phyloP scores from a whole-genome alignment of 1,140 invertebrate genomes.

The Hesperophylax magnus region DNA sequence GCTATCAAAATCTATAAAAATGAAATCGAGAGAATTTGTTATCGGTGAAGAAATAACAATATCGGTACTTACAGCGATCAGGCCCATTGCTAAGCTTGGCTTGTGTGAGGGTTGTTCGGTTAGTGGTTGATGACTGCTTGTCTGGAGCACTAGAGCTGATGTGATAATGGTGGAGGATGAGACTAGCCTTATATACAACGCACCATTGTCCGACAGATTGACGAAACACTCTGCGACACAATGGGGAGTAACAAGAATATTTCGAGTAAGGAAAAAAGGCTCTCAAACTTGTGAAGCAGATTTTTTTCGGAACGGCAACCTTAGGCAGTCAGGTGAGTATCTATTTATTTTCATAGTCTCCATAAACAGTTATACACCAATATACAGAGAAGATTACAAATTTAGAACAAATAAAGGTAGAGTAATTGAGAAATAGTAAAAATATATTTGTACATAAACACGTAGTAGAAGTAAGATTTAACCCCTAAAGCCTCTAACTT shows the following conservation, averaged over 20 bases:
- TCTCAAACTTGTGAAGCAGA: conserved; percentile 6
- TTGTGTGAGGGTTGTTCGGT: conserved; percentile 8
- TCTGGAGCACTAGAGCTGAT: conserved; percentile 37
- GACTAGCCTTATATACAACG: conserved; percentile 48
- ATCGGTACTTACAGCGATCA: conserved; percentile 40
- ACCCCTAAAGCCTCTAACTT: no score
- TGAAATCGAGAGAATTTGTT: no score
- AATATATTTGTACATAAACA: no score
- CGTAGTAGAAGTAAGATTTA: no score
- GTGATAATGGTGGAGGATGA: conserved; percentile 41
- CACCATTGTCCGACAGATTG: conserved; percentile 22
- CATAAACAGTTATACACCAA: no score
- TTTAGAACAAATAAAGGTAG: no score
- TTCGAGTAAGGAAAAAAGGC: neutral
- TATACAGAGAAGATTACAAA: no score
- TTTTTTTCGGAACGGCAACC: no score
- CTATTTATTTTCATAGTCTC: no score
- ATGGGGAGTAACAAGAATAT: conserved; percentile 8
- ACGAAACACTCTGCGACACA: conserved; percentile 30
- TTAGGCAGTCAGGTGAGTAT: no score
- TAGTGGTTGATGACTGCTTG: neutral
- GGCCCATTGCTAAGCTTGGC: conserved; percentile 42
- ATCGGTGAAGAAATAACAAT: neutral
- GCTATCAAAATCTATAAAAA: no score
- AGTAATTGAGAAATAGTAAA: no score